phyloP scores from a whole-genome alignment of 2,113 vertebrate genomes.

The Regulus satrapa region DNA sequence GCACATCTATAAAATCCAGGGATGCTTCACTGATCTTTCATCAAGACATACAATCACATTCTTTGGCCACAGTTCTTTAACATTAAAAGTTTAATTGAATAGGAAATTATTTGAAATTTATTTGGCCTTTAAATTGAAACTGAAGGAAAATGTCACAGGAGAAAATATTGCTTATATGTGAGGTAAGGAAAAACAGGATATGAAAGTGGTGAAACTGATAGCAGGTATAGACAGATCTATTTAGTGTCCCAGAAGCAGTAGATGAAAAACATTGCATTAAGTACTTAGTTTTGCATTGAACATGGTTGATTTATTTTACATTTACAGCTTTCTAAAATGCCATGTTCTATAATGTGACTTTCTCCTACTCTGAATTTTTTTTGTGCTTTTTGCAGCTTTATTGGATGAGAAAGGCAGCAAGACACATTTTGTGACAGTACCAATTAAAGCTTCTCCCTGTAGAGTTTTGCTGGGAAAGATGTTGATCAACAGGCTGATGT shows the following conservation, averaged over 20 bases:
- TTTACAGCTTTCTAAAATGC: background rate
- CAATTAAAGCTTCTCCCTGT: constrained; percentile 26
- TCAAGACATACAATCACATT: background rate
- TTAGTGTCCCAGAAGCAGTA: background rate
- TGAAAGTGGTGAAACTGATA: background rate
- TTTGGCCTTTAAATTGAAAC: background rate
- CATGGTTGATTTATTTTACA: background rate
- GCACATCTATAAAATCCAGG: background rate
- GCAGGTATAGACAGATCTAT: background rate
- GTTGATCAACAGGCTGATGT: constrained; percentile 16
- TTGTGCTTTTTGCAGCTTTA: constrained; percentile 1
- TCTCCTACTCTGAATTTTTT: background rate
- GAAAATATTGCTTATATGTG: background rate
- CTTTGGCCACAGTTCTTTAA: background rate
- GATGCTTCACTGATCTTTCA: background rate
- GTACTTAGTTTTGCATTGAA: background rate
- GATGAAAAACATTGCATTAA: background rate
- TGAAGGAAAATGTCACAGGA: background rate
- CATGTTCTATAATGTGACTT: background rate
- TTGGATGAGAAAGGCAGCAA: background rate
- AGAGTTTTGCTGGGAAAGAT: background rate
- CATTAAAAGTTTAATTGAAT: background rate
- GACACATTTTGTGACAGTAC: background rate
- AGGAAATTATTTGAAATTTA: background rate
- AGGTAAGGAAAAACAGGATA: background rate